These are phyloP conservation scores for Odobenus rosmarus DNA, from an alignment of 2,113 vertebrate genomes.

Conservation along the genomic window DNA sequence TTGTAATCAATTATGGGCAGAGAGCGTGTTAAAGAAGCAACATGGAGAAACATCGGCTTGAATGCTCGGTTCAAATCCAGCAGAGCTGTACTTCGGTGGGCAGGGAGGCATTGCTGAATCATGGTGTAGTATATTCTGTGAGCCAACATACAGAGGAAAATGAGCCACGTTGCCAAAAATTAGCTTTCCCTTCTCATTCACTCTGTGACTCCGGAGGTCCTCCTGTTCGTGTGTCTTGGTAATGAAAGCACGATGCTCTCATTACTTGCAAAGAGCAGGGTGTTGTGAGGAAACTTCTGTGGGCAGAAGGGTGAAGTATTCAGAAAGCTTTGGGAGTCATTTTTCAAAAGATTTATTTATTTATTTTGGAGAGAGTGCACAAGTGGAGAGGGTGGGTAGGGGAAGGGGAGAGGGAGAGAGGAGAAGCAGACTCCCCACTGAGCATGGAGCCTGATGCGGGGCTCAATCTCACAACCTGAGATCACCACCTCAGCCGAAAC, in stretches of 20 bases:
- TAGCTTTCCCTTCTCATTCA: neutral
- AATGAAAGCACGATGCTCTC: neutral
- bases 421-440: neutral
- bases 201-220: neutral
- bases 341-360: neutral
- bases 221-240: neutral
- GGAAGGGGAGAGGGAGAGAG: neutral
- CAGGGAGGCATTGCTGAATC: neutral
- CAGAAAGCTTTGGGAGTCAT: neutral
- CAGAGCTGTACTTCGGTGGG: too few species aligned
- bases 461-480: neutral
- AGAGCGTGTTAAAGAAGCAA: neutral
- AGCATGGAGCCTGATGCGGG: neutral
- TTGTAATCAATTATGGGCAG: neutral
- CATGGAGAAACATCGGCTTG: neutral
- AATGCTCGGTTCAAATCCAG: neutral
- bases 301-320: neutral
- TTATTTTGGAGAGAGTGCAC: neutral
- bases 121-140: too few species aligned
- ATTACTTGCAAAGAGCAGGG: neutral
- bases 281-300: neutral
- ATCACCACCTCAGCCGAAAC: neutral
- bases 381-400: rapidly evolving
- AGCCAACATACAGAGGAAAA: neutral
- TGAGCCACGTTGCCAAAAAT: rapidly evolving